Conservation (phyloP, 1,140 invertebrate species). For the Heliconius nattereri region DNA sequence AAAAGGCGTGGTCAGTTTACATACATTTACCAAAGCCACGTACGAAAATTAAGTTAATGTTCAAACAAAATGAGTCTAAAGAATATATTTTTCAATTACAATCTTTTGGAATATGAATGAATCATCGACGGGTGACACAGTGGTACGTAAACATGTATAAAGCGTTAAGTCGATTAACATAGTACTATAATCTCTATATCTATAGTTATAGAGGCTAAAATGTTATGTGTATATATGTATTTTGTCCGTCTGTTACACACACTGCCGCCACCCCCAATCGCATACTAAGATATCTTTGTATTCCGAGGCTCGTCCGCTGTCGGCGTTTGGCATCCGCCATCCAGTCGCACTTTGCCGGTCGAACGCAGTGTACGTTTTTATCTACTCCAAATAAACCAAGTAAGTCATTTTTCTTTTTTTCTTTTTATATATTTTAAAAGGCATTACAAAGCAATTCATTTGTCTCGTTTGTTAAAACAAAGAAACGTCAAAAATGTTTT, state of each 20-base stretch:
- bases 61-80: background rate
- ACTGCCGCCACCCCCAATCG: slow-evolving; percentile 50
- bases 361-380: slow-evolving; percentile 56
- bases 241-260: slow-evolving; percentile 27
- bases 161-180: slow-evolving; percentile 1
- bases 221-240: slow-evolving; percentile 22
- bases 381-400: slow-evolving; percentile 56
- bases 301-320: slow-evolving; percentile 38
- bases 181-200: background rate
- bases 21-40: background rate
- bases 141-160: slow-evolving; percentile 21
- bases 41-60: background rate
- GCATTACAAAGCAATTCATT: background rate
- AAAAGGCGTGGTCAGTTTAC: slow-evolving; percentile 4
- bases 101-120: slow-evolving; percentile 47
- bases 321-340: slow-evolving; percentile 36
- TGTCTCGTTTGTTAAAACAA: background rate
- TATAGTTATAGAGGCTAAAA: background rate
- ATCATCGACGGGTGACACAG: slow-evolving; percentile 45
- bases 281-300: slow-evolving; percentile 33
- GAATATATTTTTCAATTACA: slow-evolving; percentile 34
- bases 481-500: background rate
- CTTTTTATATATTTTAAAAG: background rate
- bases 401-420: slow-evolving; percentile 48
- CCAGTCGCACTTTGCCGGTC: slow-evolving; percentile 63